phyloP scores from a whole-genome alignment of 2,797 vertebrate genomes.

The Urophycis tenuis region DNA sequence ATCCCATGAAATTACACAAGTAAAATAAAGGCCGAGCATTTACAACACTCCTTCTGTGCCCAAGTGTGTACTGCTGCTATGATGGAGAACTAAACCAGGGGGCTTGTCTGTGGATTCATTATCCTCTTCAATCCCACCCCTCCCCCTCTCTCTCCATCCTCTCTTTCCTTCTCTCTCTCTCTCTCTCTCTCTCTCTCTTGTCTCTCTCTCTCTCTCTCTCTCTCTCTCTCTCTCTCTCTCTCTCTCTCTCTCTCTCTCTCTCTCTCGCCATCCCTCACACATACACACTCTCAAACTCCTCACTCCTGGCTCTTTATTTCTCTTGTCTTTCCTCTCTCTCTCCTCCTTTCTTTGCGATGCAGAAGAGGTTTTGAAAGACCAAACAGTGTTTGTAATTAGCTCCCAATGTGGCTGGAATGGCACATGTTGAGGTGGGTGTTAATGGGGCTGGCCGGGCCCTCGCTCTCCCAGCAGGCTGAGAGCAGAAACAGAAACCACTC shows the following conservation, averaged over 20 bases:
- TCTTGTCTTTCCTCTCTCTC: conserved; percentile 70
- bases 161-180: conserved; percentile 60
- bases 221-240: conserved; percentile 77
- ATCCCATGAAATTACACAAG: conserved; percentile 87
- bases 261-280: conserved; percentile 73
- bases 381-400: conserved; percentile 95
- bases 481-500: conserved; percentile 77
- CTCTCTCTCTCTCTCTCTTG: conserved; percentile 68
- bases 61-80: conserved; percentile 81
- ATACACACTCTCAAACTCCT: conserved; percentile 62
- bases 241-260: conserved; percentile 55
- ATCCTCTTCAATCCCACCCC: conserved; percentile 80
- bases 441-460: conserved; percentile 73
- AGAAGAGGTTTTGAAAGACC: conserved; percentile 84
- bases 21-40: conserved; percentile 86
- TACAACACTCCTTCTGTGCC: conserved; percentile 87
- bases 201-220: conserved; percentile 69
- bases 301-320: conserved; percentile 62
- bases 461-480: conserved; percentile 77
- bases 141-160: conserved; percentile 74
- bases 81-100: conserved; percentile 83
- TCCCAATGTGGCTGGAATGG: conserved; percentile 82
- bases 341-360: conserved; percentile 80
- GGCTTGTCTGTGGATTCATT: conserved; percentile 99
- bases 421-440: conserved; percentile 85